These are phyloP conservation scores for Spondyliosoma cantharus DNA, from an alignment of 2,797 vertebrate genomes.

Conservation along the genomic window DNA sequence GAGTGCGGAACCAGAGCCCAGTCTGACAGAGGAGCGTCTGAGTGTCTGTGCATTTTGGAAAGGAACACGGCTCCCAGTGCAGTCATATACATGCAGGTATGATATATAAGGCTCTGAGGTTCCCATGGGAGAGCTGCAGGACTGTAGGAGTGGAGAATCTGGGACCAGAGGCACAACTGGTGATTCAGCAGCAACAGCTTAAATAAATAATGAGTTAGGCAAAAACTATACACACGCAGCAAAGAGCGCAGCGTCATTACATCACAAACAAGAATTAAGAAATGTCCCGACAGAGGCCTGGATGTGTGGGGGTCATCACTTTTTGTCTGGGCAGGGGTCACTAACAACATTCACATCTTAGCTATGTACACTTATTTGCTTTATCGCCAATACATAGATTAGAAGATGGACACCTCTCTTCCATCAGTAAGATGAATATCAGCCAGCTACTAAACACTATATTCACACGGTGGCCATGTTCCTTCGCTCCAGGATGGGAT, in stretches of 20 bases:
- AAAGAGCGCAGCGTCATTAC: background rate
- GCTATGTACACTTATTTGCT: background rate
- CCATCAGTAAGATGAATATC: background rate
- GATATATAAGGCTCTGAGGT: slow-evolving; percentile 45
- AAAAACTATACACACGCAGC: background rate
- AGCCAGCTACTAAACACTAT: no score
- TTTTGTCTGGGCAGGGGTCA: background rate
- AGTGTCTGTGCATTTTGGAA: slow-evolving; percentile 50
- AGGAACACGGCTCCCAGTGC: slow-evolving; percentile 58
- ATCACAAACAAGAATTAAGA: background rate
- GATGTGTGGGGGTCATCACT: background rate
- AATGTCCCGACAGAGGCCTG: background rate
- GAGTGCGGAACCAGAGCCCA: slow-evolving; percentile 29
- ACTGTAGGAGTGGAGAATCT: slow-evolving; percentile 28
- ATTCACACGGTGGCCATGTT: no score
- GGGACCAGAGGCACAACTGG: slow-evolving; percentile 49
- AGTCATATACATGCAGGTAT: slow-evolving; percentile 55
- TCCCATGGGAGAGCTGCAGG: slow-evolving; percentile 27
- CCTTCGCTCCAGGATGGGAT: no score
- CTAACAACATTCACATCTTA: background rate
- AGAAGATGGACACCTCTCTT: background rate
- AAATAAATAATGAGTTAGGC: background rate
- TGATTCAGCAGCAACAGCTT: slow-evolving; percentile 48
- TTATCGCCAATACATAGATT: background rate
- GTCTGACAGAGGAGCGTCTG: slow-evolving; percentile 53